Percentiles rank a stretch among this genome's conserved stretches.
Conservation (phyloP, 1,140 invertebrate species). For the Heliconius congener region DNA sequence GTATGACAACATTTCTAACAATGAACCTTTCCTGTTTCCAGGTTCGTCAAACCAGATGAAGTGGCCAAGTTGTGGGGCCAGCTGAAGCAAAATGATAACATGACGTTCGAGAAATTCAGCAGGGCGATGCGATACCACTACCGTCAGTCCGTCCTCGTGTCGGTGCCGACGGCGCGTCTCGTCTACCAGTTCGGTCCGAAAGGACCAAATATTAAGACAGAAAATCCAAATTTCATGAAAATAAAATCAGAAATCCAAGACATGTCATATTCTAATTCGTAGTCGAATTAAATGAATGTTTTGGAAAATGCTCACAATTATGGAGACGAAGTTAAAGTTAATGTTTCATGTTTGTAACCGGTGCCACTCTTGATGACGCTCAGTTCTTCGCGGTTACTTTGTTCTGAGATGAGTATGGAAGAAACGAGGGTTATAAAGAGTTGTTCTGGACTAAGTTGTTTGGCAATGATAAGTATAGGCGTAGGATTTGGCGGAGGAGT, state of each 20-base stretch:
- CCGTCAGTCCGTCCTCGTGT: constrained; percentile 89
- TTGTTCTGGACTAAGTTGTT: constrained; percentile 43
- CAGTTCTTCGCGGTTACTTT: neutral
- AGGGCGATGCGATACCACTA: constrained; percentile 97
- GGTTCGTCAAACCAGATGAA: constrained; percentile 94
- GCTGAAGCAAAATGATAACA: constrained; percentile 92
- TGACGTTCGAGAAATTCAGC: constrained; percentile 97
- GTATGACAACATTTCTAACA: neutral
- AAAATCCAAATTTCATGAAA: constrained; percentile 85
- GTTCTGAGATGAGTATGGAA: neutral
- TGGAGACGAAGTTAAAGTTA: constrained; percentile 41
- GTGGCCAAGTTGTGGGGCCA: constrained; percentile 94
- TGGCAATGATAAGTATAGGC: constrained; percentile 38
- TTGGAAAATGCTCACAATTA: constrained; percentile 43
- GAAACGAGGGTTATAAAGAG: constrained; percentile 22
- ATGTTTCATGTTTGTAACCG: constrained; percentile 41
- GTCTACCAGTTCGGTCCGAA: constrained; percentile 94
- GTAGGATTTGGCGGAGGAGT: constrained; percentile 37
- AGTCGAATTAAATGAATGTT: constrained; percentile 35
- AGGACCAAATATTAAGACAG: constrained; percentile 87
- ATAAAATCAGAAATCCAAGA: constrained; percentile 64
- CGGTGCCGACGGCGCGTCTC: constrained; percentile 90
- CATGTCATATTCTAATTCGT: constrained; percentile 49
- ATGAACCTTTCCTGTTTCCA: constrained; percentile 57
- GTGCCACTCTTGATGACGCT: constrained; percentile 25